Percentiles rank a stretch among this genome's conserved stretches.
Evolutionary conservation across 2,888 invertebrate species (phyloP).

Genomic region (Cremastinae sp.): DNA sequence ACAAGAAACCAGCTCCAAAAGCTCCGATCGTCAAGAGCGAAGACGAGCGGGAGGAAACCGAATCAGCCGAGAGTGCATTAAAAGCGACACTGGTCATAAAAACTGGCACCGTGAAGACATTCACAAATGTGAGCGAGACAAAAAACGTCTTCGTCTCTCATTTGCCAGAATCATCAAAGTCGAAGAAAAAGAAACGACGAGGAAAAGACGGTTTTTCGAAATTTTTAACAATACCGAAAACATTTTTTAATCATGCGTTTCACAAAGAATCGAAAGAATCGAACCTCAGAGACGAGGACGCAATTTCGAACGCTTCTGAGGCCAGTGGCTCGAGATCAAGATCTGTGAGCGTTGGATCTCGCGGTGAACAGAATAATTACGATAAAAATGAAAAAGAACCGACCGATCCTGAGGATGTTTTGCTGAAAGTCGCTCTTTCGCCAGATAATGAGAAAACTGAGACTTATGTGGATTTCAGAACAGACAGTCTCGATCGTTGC

Average conservation of each 20-base stretch:
- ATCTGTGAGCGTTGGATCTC: conserved; percentile 70
- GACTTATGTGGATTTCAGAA: conserved; percentile 48
- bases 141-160: conserved; percentile 71
- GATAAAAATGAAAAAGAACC: conserved; percentile 10
- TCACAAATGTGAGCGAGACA: conserved; percentile 67
- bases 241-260: conserved; percentile 75
- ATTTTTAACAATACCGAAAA: conserved; percentile 75
- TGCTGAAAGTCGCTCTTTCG: conserved; percentile 45
- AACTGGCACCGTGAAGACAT: conserved; percentile 78
- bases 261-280: conserved; percentile 69
- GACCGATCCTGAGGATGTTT: conserved; percentile 45
- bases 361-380: conserved; percentile 36
- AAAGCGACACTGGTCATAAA: conserved; percentile 81
- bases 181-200: conserved; percentile 65
- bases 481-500: conserved; percentile 54
- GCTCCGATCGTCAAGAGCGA: conserved; percentile 73
- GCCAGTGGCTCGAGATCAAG: conserved; percentile 64
- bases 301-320: conserved; percentile 61
- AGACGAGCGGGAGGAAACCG: conserved; percentile 55
- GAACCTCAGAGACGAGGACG: conserved; percentile 58
- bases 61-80: conserved; percentile 73
- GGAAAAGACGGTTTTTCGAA: conserved; percentile 74
- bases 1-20: conserved; percentile 81
- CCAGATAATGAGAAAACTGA: conserved; percentile 31
- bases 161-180: conserved; percentile 60